Evolutionary conservation across 2,888 invertebrate species (phyloP).

Genomic region (Escarpia spicata): DNA sequence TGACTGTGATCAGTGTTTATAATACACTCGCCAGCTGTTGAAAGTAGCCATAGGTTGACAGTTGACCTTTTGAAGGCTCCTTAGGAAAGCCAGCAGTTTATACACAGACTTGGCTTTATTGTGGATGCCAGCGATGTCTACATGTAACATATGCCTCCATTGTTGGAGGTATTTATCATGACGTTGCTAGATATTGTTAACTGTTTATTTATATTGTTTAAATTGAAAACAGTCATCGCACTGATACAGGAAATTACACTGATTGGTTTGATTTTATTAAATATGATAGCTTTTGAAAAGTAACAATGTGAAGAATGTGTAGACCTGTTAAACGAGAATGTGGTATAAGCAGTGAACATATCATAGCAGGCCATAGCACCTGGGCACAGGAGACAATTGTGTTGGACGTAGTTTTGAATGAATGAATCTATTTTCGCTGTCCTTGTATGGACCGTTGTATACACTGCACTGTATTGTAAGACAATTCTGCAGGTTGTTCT

Average conservation of each 20-base stretch:
- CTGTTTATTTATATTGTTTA: not conserved
- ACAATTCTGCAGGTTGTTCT: not conserved
- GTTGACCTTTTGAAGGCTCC: not conserved
- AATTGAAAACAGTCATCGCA: not conserved
- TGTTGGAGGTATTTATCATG: not conserved
- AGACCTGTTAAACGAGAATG: not conserved
- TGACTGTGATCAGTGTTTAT: not conserved
- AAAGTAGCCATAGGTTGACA: not conserved
- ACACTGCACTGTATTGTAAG: not conserved
- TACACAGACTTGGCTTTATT: not conserved
- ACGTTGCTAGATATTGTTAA: not conserved
- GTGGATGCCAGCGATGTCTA: not conserved
- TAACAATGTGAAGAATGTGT: not conserved
- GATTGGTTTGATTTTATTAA: not conserved
- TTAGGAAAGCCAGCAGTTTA: not conserved
- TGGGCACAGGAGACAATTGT: not conserved
- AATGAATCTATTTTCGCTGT: not conserved
- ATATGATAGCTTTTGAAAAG: not conserved
- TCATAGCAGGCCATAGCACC: not conserved
- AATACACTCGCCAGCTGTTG: not conserved
- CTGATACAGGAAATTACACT: not conserved
- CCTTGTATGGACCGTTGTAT: not conserved
- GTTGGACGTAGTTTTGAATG: not conserved
- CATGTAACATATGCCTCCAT: not conserved
- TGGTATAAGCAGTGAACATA: not conserved